Evolutionary conservation across 2,888 invertebrate species (phyloP).

Genomic region (Protodeltote pygarga): DNA sequence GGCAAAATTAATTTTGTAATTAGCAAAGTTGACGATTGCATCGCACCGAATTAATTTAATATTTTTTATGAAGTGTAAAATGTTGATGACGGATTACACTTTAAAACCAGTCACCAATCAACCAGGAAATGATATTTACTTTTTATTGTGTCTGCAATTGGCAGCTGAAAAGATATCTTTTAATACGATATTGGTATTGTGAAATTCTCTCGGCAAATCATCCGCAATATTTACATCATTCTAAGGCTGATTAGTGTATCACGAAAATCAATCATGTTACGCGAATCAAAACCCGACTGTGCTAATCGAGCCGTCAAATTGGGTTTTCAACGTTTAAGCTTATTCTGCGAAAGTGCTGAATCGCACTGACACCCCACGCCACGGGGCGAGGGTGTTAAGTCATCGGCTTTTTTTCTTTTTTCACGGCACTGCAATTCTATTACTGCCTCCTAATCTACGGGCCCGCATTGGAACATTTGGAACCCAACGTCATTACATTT

Average conservation of each 20-base stretch:
- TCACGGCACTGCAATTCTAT: conserved; percentile 75
- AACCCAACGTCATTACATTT: conserved; percentile 57
- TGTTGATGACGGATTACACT: background rate
- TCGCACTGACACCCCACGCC: conserved; percentile 71
- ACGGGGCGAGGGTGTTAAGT: conserved; percentile 61
- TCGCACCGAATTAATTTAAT: conserved; percentile 25
- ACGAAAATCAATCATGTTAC: conserved; percentile 60
- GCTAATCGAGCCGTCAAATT: conserved; percentile 85
- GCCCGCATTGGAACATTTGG: conserved; percentile 57
- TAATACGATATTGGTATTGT: too few species aligned
- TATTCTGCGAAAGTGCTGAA: conserved; percentile 81
- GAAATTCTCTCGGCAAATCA: too few species aligned
- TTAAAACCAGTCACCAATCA: too few species aligned
- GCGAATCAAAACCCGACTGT: conserved; percentile 58
- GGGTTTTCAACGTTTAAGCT: conserved; percentile 82
- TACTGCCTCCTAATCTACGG: conserved; percentile 60
- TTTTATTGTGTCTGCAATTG: conserved; percentile 8
- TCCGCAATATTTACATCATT: conserved; percentile 10
- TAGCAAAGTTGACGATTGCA: conserved; percentile 27
- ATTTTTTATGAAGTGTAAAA: background rate
- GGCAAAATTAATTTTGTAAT: conserved; percentile 53
- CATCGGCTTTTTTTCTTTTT: conserved; percentile 73
- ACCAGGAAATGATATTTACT: conserved; percentile 8
- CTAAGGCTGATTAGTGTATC: conserved; percentile 14
- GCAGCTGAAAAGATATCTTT: too few species aligned